Evolutionary conservation across 2,113 vertebrate species (phyloP).

Genomic region (Synodontis membranacea): DNA sequence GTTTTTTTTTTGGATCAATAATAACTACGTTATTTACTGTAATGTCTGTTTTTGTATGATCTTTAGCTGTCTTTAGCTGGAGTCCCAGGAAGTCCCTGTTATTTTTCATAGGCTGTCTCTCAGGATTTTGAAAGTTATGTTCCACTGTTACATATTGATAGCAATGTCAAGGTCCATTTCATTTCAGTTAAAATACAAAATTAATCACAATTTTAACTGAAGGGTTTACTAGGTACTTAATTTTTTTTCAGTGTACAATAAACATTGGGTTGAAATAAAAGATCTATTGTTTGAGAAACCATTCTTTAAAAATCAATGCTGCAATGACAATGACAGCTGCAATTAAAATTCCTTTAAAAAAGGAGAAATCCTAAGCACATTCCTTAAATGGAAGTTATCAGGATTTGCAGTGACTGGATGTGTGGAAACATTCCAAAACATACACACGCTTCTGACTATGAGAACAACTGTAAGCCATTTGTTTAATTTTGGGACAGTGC

Average conservation of each 20-base stretch:
- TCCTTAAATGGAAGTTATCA: constrained; percentile 33
- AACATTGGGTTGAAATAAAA: neutral
- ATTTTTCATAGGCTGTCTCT: neutral
- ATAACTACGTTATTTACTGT: neutral
- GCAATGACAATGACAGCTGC: neutral
- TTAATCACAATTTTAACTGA: neutral
- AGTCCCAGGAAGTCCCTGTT: neutral
- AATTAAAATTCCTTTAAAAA: neutral
- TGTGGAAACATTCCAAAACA: constrained; percentile 8
- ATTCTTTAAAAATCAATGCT: neutral
- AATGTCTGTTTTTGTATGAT: neutral
- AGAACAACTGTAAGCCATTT: constrained; percentile 7
- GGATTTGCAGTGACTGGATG: neutral
- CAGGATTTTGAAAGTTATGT: neutral
- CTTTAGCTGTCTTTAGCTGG: constrained; percentile 8
- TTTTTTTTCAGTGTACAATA: neutral
- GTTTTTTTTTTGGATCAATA: neutral
- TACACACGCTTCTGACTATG: neutral
- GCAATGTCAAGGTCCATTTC: neutral
- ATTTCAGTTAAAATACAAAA: neutral
- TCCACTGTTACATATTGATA: neutral
- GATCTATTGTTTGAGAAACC: neutral
- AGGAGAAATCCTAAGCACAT: constrained; percentile 28
- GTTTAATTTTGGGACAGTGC: constrained; percentile 51
- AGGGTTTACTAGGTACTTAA: neutral